Percentiles rank a stretch among this genome's conserved stretches.
Evolutionary conservation across 30 jellyfish, hydroid and myxozoan species (phyloP).

Genomic region (Aurelia aurita complex sp. Pacific): DNA sequence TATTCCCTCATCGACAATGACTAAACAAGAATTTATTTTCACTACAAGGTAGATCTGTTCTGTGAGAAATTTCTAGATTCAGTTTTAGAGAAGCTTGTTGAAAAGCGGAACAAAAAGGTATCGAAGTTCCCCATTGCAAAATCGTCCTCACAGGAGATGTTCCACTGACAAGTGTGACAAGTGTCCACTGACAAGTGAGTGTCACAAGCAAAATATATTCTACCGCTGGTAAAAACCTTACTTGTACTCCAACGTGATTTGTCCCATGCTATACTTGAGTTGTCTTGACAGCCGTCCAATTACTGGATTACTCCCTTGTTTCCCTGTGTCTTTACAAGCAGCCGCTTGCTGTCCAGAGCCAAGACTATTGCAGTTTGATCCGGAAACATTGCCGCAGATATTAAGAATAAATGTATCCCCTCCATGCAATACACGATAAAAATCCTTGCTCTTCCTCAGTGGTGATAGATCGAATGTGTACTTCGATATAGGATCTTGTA

Average conservation of each 20-base stretch:
- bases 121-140: too few relatives aligned
- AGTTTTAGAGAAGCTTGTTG: too few relatives aligned
- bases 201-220: too few relatives aligned
- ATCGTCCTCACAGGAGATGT: too few relatives aligned
- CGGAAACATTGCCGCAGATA: conserved; percentile 76
- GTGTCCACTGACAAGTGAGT: too few relatives aligned
- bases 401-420: conserved; percentile 43
- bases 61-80: too few relatives aligned
- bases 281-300: conserved; percentile 44
- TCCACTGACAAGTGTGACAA: too few relatives aligned
- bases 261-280: conserved; percentile 55
- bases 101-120: too few relatives aligned
- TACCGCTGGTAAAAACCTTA: background rate
- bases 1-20: too few relatives aligned
- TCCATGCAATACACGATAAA: conserved; percentile 36
- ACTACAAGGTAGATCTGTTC: too few relatives aligned
- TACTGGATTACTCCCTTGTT: conserved; percentile 30
- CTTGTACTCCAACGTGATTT: conserved; percentile 54
- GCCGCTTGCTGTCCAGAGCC: conserved; percentile 54
- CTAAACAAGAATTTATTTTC: too few relatives aligned
- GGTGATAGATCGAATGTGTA: conserved; percentile 66
- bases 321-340: conserved; percentile 50
- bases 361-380: conserved; percentile 57
- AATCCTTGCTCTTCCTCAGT: conserved; percentile 38
- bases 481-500: conserved; percentile 60